A percentile compares a stretch with the other conserved stretches of the same genome.
phyloP scores from a whole-genome alignment of 2,888 invertebrate species.

The Eupithecia dodoneata region DNA sequence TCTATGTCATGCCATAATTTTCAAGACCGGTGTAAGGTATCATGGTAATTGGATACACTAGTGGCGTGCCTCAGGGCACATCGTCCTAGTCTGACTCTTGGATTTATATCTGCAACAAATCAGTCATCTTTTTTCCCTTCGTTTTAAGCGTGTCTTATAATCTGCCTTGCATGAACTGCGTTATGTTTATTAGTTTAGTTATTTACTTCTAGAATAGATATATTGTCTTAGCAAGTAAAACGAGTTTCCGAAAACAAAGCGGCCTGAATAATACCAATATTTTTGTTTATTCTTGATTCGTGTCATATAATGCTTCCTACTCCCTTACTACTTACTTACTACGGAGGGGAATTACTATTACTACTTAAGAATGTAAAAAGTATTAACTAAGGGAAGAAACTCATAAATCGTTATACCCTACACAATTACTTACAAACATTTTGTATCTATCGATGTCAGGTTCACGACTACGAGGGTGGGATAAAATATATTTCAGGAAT shows the following conservation, averaged over 20 bases:
- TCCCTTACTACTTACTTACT: slow-evolving; percentile 40
- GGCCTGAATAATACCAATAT: slow-evolving; percentile 50
- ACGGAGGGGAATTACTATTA: slow-evolving; percentile 42
- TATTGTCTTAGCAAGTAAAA: slow-evolving; percentile 54
- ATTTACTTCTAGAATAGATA: slow-evolving; percentile 39
- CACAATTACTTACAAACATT: slow-evolving; percentile 45
- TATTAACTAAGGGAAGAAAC: slow-evolving; percentile 50
- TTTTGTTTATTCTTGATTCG: slow-evolving; percentile 49
- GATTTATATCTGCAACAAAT: slow-evolving; percentile 76
- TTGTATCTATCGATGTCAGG: slow-evolving; percentile 40
- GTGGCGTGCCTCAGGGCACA: slow-evolving; percentile 71
- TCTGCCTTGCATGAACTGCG: background rate
- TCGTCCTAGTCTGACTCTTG: slow-evolving; percentile 65
- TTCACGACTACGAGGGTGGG: slow-evolving; percentile 24
- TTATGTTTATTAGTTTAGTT: no score
- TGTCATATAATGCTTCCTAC: slow-evolving; percentile 44
- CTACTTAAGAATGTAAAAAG: slow-evolving; percentile 53
- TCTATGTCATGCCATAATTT: slow-evolving; percentile 51
- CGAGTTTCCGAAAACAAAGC: slow-evolving; percentile 48
- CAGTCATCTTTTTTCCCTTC: slow-evolving; percentile 44
- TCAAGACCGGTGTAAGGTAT: slow-evolving; percentile 66
- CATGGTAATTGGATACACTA: slow-evolving; percentile 80
- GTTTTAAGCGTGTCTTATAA: background rate
- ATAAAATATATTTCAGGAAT: slow-evolving; percentile 24
- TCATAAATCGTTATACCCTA: slow-evolving; percentile 53